These are phyloP conservation scores for Idris sp. DNA, from an alignment of 1,140 invertebrate genomes.

Conservation along the genomic window DNA sequence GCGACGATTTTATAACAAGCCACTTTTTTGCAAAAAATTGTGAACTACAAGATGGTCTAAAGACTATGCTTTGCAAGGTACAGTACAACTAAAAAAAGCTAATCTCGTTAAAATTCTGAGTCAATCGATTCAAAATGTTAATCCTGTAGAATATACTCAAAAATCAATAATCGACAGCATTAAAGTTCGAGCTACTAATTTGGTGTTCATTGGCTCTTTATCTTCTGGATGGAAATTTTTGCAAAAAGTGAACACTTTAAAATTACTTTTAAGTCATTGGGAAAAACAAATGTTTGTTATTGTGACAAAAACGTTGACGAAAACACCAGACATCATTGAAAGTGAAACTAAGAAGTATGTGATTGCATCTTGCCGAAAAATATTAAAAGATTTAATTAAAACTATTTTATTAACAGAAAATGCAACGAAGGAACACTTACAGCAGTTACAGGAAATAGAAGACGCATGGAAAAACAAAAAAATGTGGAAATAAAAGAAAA, in stretches of 20 bases:
- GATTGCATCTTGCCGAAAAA: constrained; percentile 1
- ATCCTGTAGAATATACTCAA: neutral
- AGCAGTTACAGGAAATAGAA: constrained; percentile 5
- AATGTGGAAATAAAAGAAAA: constrained; percentile 1
- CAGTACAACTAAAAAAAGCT: neutral
- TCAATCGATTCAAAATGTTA: neutral
- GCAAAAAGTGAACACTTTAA: neutral
- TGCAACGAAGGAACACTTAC: neutral
- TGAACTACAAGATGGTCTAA: constrained; percentile 8
- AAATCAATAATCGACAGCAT: neutral
- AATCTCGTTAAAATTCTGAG: neutral
- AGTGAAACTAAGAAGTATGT: neutral
- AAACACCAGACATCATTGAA: neutral
- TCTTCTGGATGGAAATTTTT: constrained; percentile 3
- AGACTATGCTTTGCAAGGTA: constrained; percentile 9
- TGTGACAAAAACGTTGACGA: neutral
- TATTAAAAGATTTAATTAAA: neutral
- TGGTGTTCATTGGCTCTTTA: constrained; percentile 1
- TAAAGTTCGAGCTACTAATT: neutral
- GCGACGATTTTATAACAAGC: constrained; percentile 9
- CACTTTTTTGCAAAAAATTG: constrained; percentile 1
- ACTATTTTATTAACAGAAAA: neutral
- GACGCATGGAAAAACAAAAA: constrained; percentile 8
- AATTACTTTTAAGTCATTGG: neutral
- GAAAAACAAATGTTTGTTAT: neutral